Evolutionary conservation across 2,888 invertebrate species (phyloP).

Genomic region (Scaptomyza flava): DNA sequence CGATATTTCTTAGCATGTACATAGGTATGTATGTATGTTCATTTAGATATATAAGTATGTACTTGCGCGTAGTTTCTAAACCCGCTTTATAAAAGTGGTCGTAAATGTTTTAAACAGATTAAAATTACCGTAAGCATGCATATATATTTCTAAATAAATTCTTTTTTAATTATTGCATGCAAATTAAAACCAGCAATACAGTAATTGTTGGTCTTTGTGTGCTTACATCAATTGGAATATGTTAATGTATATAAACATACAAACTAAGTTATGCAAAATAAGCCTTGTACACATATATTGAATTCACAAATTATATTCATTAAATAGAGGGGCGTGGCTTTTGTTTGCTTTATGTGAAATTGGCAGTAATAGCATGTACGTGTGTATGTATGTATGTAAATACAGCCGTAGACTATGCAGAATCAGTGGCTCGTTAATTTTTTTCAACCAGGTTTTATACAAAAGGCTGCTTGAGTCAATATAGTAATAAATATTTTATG

Average conservation of each 20-base stretch:
- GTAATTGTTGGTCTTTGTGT: conserved; percentile 1
- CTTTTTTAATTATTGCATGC: background rate
- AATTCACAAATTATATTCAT: background rate
- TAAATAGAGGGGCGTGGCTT: conserved; percentile 1
- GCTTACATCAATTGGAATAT: conserved; percentile 14
- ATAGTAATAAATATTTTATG: background rate
- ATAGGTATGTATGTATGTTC: conserved; percentile 22
- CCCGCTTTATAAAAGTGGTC: conserved; percentile 7
- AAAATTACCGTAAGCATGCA: background rate
- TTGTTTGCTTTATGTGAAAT: background rate
- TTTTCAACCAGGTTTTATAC: background rate
- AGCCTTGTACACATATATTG: background rate
- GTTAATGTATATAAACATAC: background rate
- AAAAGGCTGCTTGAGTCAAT: background rate
- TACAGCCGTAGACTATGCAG: conserved; percentile 3
- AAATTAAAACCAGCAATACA: too few relatives aligned
- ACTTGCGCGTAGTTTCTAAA: conserved; percentile 1
- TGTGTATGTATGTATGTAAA: background rate
- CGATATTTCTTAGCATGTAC: conserved; percentile 54
- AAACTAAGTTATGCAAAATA: background rate
- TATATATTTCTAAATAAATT: background rate
- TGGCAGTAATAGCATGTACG: background rate
- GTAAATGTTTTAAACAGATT: background rate
- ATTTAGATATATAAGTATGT: conserved; percentile 20
- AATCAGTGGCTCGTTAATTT: conserved; percentile 1